Evolutionary conservation across 2,113 vertebrate genomes (phyloP).

Genomic region (human (Homo sapiens)): DNA sequence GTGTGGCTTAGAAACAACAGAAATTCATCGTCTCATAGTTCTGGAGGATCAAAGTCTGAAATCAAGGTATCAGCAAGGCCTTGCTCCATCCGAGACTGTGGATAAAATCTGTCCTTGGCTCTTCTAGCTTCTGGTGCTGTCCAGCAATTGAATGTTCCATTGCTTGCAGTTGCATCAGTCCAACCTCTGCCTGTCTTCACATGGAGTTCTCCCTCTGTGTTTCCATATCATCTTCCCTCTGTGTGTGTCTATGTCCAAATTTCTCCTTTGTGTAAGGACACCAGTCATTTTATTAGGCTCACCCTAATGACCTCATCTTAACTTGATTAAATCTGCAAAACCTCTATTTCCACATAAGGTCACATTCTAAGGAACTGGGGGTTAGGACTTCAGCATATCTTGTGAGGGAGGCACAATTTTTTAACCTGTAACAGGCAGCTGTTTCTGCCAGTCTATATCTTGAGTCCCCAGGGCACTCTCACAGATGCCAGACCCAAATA

Average conservation of each 20-base stretch:
- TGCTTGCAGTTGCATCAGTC: background rate
- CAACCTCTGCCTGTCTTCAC: background rate
- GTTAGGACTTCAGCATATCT: too few species aligned
- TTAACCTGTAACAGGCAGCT: background rate
- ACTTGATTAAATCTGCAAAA: background rate
- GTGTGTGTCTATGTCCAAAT: background rate
- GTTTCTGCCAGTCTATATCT: background rate
- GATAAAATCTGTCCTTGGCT: background rate
- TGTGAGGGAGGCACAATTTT: too few species aligned
- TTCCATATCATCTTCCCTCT: background rate
- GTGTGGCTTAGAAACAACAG: background rate
- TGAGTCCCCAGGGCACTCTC: background rate
- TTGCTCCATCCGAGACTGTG: background rate
- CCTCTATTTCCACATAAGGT: background rate
- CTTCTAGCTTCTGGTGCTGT: background rate
- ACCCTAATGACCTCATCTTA: background rate
- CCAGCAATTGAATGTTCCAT: rapidly evolving
- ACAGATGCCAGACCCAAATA: background rate
- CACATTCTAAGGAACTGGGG: background rate
- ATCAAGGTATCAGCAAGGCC: background rate
- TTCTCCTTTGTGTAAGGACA: background rate
- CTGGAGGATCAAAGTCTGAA: background rate
- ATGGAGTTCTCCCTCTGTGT: background rate
- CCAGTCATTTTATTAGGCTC: background rate
- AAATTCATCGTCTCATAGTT: background rate